These are phyloP conservation scores for Macropodus opercularis DNA, from an alignment of 2,797 vertebrate species.

Conservation along the genomic window DNA sequence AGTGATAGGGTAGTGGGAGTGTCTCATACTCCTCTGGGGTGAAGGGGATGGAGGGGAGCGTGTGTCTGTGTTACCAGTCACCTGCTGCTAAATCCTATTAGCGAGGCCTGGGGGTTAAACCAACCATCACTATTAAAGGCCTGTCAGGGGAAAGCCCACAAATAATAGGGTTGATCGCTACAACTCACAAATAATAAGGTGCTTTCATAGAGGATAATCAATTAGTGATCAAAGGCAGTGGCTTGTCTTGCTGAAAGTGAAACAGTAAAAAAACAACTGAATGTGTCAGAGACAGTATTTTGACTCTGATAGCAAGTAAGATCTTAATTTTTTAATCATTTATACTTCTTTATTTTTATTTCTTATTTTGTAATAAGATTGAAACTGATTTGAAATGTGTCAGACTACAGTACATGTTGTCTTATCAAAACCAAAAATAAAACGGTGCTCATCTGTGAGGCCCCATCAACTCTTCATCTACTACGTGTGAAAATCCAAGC, in stretches of 20 bases:
- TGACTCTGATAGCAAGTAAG: constrained; percentile 4
- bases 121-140: constrained; percentile 83
- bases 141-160: constrained; percentile 84
- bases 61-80: constrained; percentile 81
- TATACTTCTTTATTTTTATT: not conserved
- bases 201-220: constrained; percentile 82
- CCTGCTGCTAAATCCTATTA: constrained; percentile 85
- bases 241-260: constrained; percentile 58
- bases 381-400: too few relatives aligned
- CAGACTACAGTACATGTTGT: too few relatives aligned
- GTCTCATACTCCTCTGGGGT: constrained; percentile 74
- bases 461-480: not conserved
- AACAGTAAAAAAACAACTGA: constrained; percentile 23
- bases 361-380: too few relatives aligned
- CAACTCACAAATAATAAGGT: constrained; percentile 84
- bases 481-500: constrained; percentile 35
- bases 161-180: constrained; percentile 86
- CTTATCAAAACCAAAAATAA: constrained; percentile 13
- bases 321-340: constrained; percentile 2
- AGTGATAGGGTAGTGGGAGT: constrained; percentile 69
- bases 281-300: constrained; percentile 21
- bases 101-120: constrained; percentile 82
- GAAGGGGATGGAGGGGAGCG: constrained; percentile 78
- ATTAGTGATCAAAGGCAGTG: constrained; percentile 74
- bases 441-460: not conserved